Evolutionary conservation across 2,113 vertebrate species (phyloP).

Genomic region (Trogon surrucura): DNA sequence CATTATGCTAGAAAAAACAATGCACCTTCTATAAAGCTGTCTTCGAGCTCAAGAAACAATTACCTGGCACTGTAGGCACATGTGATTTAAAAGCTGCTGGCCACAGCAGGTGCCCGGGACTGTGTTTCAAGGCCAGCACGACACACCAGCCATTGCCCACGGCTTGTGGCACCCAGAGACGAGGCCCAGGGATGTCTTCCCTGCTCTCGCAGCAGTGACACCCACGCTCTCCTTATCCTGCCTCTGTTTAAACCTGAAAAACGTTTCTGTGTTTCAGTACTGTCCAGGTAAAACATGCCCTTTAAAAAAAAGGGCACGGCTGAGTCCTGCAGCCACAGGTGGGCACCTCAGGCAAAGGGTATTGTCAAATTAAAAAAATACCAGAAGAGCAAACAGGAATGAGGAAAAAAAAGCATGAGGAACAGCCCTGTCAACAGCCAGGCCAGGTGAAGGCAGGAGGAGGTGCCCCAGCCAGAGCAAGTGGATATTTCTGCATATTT

Average conservation of each 20-base stretch:
- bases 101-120: too few species aligned
- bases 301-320: background rate
- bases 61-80: background rate
- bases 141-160: fast-evolving
- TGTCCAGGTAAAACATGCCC: fast-evolving
- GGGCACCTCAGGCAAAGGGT: fast-evolving
- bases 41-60: background rate
- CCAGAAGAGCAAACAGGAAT: background rate
- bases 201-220: fast-evolving
- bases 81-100: background rate
- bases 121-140: background rate
- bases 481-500: fast-evolving
- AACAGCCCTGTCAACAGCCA: background rate
- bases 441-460: fast-evolving
- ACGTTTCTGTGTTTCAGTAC: background rate
- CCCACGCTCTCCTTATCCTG: background rate
- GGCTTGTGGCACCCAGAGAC: background rate
- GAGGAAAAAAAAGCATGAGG: background rate
- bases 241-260: background rate
- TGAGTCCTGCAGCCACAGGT: fast-evolving
- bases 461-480: background rate
- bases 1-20: background rate
- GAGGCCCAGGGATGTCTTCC: background rate
- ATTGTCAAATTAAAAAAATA: background rate
- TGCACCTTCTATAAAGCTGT: background rate